These are phyloP conservation scores for Choloepus hoffmanni DNA, from an alignment of 2,113 vertebrate genomes.

Conservation along the genomic window DNA sequence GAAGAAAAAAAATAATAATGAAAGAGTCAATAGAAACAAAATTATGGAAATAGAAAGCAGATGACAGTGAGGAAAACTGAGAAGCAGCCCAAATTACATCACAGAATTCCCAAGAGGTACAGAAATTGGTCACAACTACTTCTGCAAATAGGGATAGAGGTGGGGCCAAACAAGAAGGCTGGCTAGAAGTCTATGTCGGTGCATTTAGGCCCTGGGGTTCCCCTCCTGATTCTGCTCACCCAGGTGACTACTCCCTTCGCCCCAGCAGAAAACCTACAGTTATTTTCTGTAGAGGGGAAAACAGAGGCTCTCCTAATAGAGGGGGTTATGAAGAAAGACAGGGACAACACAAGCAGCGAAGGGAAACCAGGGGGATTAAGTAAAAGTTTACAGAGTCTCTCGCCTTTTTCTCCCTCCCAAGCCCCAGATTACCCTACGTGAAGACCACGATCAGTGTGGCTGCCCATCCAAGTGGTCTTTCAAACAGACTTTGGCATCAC, in stretches of 20 bases:
- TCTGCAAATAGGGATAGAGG: neutral
- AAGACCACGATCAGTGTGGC: neutral
- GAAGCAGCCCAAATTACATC: neutral
- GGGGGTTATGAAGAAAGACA: neutral
- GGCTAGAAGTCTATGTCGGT: neutral
- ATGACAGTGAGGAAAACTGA: neutral
- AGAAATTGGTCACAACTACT: neutral
- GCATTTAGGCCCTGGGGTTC: neutral
- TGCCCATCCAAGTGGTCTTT: neutral
- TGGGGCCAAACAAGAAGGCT: neutral
- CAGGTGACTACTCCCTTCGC: neutral
- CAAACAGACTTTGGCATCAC: neutral
- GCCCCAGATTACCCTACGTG: neutral
- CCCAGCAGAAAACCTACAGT: neutral
- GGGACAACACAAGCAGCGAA: neutral
- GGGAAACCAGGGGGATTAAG: neutral
- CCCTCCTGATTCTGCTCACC: neutral
- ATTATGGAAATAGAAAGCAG: neutral
- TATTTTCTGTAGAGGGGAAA: neutral
- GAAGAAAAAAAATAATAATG: neutral
- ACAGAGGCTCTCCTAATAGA: neutral
- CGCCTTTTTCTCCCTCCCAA: neutral
- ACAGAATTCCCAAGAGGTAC: neutral
- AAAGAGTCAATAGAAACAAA: neutral
- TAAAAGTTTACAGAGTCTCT: neutral